Percentiles rank a stretch among this genome's conserved stretches.
Evolutionary conservation across 1,140 invertebrate genomes (phyloP).

Genomic region (Agrypnia vestita): DNA sequence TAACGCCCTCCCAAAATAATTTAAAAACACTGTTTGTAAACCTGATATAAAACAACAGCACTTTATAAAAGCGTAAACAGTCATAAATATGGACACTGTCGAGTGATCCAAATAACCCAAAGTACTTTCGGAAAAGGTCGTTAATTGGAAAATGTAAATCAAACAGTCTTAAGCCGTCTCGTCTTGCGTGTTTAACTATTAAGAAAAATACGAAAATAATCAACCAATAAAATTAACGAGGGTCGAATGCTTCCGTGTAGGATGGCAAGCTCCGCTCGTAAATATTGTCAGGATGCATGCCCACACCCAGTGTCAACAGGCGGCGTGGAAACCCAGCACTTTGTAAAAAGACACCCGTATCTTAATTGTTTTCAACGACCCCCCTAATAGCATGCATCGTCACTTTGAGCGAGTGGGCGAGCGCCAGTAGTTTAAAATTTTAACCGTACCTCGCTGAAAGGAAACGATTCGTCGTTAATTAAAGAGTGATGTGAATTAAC

Average conservation of each 20-base stretch:
- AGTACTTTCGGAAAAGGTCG: conserved; percentile 26
- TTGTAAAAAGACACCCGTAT: conserved; percentile 5
- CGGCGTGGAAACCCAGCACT: background rate
- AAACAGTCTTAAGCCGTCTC: conserved; percentile 45
- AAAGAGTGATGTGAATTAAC: conserved; percentile 19
- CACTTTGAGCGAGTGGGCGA: background rate
- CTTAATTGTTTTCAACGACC: background rate
- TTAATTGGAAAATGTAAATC: conserved; percentile 62
- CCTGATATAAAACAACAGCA: conserved; percentile 41
- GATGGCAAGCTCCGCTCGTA: conserved; percentile 13
- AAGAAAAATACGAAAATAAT: conserved; percentile 59
- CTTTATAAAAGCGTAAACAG: conserved; percentile 41
- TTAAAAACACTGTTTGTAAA: background rate
- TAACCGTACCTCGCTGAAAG: background rate
- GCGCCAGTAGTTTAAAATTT: too few relatives aligned
- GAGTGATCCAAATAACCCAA: conserved; percentile 11
- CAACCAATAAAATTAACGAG: conserved; percentile 54
- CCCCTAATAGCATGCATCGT: background rate
- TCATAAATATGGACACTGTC: conserved; percentile 33
- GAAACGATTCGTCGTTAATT: conserved; percentile 15
- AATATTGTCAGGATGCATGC: conserved; percentile 19
- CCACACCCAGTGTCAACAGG: background rate
- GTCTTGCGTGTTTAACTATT: conserved; percentile 47
- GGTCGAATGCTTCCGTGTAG: conserved; percentile 50
- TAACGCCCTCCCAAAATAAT: background rate